These are phyloP conservation scores for Eubucco bourcierii DNA, from an alignment of 2,113 vertebrate species.

Conservation along the genomic window DNA sequence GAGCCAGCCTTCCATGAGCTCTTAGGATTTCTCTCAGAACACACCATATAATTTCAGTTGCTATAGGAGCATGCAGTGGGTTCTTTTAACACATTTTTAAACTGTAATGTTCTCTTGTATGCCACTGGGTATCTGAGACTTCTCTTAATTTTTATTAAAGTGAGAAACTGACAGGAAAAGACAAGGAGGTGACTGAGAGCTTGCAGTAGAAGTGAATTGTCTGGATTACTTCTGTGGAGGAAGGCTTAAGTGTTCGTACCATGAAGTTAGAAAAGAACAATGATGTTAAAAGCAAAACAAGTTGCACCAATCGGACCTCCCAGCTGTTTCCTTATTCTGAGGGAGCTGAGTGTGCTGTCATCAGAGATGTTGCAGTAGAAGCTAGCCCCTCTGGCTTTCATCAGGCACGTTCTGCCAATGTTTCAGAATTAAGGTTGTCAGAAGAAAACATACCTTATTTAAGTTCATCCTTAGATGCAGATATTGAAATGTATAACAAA, in stretches of 20 bases:
- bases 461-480: conserved; percentile 31
- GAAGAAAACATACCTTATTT: conserved; percentile 12
- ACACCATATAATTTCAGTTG: rapidly evolving
- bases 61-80: background rate
- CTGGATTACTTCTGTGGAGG: background rate
- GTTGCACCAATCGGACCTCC: background rate
- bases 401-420: background rate
- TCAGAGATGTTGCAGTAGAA: background rate
- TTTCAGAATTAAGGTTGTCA: conserved; percentile 23
- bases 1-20: background rate
- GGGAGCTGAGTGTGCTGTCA: background rate
- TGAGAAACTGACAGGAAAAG: background rate
- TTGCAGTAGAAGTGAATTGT: background rate
- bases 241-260: background rate
- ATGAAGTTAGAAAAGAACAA: background rate
- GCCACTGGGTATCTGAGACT: background rate
- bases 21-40: background rate
- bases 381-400: background rate
- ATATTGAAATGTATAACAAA: conserved; percentile 5
- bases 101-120: background rate
- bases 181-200: background rate
- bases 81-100: background rate
- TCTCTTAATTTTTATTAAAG: conserved; percentile 27
- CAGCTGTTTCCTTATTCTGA: background rate
- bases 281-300: background rate